Base-by-base conservation (phyloP, 2,888 invertebrate species). In the Hirudinaria manillensis region DNA sequence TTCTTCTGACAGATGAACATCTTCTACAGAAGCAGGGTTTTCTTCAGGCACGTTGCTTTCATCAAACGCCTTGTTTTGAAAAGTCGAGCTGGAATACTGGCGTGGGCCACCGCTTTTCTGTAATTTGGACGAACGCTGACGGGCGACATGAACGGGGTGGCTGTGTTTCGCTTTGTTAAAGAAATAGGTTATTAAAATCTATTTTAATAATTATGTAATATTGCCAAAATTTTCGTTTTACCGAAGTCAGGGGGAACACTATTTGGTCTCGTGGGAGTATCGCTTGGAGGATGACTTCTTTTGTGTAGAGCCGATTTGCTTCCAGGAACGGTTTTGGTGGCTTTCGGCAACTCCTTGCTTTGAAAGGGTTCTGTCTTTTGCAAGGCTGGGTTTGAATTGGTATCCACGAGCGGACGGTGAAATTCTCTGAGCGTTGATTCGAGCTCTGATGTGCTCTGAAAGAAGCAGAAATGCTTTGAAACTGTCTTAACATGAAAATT, bases 371-470 rank as follows among this genome's bases (percentile, higher is more conserved):
- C 61, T 61, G 10, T 7, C 29, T 61, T 24, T 27, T 24, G 61
- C 13, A 29, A 29, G n/a, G 1, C 29, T 27, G 7, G 24, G 36
- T 4, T 13, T 13, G 32, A 7, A 34, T 24, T 68, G n/a, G 68
- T 34, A 13, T 34, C 68, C 36, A 36, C 36, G 36, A 68, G 68
- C 36, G 68, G 68, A 7, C 68, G 32, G 4, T 68, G n/a, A 32
- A 34, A 68, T 6, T 68, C 36, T 32, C 32, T 68, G 21, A 68
- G 68, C 2, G 68, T 68, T 19, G 68, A 68, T 68, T 68, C 68
- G 21, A 68, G 68, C 34, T 68, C 68, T 36, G 68, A 34, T 16
- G 68, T 68, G 68, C 68, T 68, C 68, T 68, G 29, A 32, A 68
- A 36, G 10, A 6, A 68, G 10, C 24, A 61, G 7, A 61, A 29